Conservation (phyloP, 1,140 invertebrate species). For the Magallana gigas region DNA sequence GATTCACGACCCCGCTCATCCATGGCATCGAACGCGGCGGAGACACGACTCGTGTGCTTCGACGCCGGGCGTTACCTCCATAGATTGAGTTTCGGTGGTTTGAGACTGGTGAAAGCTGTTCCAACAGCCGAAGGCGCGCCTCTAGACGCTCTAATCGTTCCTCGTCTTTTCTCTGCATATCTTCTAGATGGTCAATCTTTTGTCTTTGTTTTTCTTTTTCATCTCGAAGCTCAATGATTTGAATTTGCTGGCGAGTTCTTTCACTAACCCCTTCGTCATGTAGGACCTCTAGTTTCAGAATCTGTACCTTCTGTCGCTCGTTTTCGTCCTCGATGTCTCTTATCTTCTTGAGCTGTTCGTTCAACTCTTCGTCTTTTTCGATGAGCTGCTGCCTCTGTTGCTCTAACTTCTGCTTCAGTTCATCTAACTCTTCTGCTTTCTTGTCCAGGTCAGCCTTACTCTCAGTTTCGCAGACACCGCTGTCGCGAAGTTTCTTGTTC, state of each 20-base stretch:
- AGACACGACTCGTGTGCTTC: conserved; percentile 49
- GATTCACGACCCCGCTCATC: conserved; percentile 56
- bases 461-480: conserved; percentile 34
- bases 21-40: conserved; percentile 53
- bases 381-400: conserved; percentile 48
- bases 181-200: conserved; percentile 51
- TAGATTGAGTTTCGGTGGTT: too few species aligned
- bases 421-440: conserved; percentile 41
- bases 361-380: conserved; percentile 53
- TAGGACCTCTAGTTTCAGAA: conserved; percentile 52
- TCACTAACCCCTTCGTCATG: conserved; percentile 53
- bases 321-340: conserved; percentile 55
- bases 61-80: background rate
- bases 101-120: conserved; percentile 37
- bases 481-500: conserved; percentile 55
- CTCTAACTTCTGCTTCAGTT: conserved; percentile 46
- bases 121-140: conserved; percentile 45
- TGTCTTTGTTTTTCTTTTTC: conserved; percentile 51
- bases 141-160: conserved; percentile 50
- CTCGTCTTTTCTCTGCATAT: conserved; percentile 49
- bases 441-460: conserved; percentile 47
- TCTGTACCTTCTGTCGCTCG: conserved; percentile 52
- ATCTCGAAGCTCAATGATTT: conserved; percentile 49
- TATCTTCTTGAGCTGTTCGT: conserved; percentile 51
- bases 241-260: conserved; percentile 49